Evolutionary conservation across 2,113 vertebrate genomes (phyloP).

Genomic region (Heliornis fulica): DNA sequence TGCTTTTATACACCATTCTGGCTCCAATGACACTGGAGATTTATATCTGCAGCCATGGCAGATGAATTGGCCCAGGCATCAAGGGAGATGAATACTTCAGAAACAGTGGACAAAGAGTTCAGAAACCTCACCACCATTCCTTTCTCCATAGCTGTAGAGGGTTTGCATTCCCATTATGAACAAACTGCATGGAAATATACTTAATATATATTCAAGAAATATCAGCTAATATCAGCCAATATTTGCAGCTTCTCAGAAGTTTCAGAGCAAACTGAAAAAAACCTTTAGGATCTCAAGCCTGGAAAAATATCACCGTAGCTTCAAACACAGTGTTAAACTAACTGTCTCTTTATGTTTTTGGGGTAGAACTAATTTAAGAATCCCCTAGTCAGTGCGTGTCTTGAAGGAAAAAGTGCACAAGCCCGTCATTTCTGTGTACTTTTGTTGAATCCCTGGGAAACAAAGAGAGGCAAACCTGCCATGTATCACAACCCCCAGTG

Average conservation of each 20-base stretch:
- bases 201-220: not conserved
- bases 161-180: not conserved
- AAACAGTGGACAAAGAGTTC: not conserved
- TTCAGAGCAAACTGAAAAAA: not conserved
- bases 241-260: not conserved
- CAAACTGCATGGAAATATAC: not conserved
- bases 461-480: not conserved
- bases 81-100: not conserved
- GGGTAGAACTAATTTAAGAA: not conserved
- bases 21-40: not conserved
- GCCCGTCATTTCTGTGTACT: not conserved
- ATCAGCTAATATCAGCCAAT: not conserved
- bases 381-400: not conserved
- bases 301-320: not conserved
- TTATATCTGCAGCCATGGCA: not conserved
- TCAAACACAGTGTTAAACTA: not conserved
- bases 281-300: not conserved
- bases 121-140: not conserved
- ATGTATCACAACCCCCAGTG: not conserved
- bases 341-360: not conserved
- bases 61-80: not conserved
- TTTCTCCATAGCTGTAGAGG: not conserved
- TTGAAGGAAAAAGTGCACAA: not conserved
- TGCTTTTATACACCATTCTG: not conserved
- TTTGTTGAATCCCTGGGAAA: not conserved